Evolutionary conservation across 2,888 invertebrate species (phyloP).

Genomic region (Napeogenes inachia): DNA sequence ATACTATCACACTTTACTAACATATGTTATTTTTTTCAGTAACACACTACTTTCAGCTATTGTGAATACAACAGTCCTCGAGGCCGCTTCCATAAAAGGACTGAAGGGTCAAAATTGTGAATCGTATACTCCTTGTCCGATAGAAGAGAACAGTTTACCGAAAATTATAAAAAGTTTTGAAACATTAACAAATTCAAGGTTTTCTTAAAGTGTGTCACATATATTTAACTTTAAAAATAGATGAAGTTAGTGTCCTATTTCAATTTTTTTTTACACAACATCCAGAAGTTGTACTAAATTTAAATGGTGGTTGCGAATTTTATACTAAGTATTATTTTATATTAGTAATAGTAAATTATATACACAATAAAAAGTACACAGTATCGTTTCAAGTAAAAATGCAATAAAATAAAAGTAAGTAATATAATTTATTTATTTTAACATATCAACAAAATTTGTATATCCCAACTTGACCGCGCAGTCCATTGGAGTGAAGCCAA

Average conservation of each 20-base stretch:
- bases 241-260: neutral
- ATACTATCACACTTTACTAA: too few relatives aligned
- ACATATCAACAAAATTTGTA: conserved; percentile 32
- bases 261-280: too few relatives aligned
- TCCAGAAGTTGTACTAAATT: too few relatives aligned
- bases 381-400: neutral
- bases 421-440: conserved; percentile 18
- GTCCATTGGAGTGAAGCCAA: conserved; percentile 76
- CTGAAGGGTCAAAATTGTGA: conserved; percentile 60
- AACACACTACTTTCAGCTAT: conserved; percentile 63
- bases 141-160: conserved; percentile 45
- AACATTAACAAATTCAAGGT: conserved; percentile 14
- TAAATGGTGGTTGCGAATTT: too few relatives aligned
- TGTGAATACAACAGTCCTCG: conserved; percentile 68
- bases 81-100: conserved; percentile 69
- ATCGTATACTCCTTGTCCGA: conserved; percentile 59
- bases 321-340: too few relatives aligned
- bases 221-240: neutral
- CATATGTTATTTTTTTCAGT: conserved; percentile 46
- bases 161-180: conserved; percentile 20
- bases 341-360: too few relatives aligned
- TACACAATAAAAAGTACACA: too few relatives aligned
- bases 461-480: conserved; percentile 58
- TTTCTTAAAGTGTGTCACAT: neutral
- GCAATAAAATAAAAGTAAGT: neutral